Conservation (phyloP, 2,888 invertebrate genomes). For the Habroteleia sp. region DNA sequence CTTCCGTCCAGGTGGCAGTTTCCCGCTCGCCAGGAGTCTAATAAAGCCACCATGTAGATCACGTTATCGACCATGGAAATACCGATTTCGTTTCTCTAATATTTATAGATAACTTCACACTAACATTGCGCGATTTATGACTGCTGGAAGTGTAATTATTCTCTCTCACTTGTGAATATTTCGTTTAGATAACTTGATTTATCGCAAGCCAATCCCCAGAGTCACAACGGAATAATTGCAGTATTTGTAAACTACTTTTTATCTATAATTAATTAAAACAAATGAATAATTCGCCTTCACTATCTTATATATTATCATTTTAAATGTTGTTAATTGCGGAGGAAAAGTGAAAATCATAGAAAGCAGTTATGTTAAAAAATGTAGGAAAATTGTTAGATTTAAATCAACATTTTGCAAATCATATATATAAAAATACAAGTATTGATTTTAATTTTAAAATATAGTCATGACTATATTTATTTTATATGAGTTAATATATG, state of each 20-base stretch:
- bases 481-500: too few relatives aligned
- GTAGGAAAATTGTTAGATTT: too few relatives aligned
- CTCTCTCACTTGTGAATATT: conserved; percentile 17
- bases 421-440: too few relatives aligned
- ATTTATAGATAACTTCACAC: conserved; percentile 54
- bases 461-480: too few relatives aligned
- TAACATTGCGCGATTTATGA: conserved; percentile 37
- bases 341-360: too few relatives aligned
- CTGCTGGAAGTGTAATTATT: conserved; percentile 11
- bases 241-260: not conserved
- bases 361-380: too few relatives aligned
- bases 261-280: not conserved
- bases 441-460: too few relatives aligned
- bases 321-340: too few relatives aligned
- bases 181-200: conserved; percentile 26
- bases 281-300: too few relatives aligned
- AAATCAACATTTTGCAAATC: too few relatives aligned
- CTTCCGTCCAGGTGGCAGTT: conserved; percentile 65
- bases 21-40: conserved; percentile 61
- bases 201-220: conserved; percentile 7
- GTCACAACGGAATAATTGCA: conserved; percentile 4
- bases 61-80: conserved; percentile 44
- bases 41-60: conserved; percentile 56
- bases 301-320: too few relatives aligned
- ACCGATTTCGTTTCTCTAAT: conserved; percentile 47